Evolutionary conservation across 2,797 vertebrate species (phyloP).

Genomic region (Perodicticus potto): DNA sequence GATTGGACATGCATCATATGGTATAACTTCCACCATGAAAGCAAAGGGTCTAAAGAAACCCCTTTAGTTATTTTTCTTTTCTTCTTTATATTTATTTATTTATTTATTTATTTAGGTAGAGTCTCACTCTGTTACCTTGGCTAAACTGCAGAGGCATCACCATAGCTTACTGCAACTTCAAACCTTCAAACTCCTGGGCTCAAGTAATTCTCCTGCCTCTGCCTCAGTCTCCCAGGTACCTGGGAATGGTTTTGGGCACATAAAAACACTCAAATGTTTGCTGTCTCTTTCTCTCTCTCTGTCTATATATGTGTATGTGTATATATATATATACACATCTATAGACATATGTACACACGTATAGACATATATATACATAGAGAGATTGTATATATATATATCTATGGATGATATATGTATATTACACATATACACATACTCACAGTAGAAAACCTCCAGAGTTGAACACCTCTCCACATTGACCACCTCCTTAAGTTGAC

Average conservation of each 20-base stretch:
- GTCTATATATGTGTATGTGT: not conserved
- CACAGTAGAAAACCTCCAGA: too few species aligned
- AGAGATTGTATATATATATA: too few species aligned
- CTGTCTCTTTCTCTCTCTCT: too few species aligned
- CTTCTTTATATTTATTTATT: not conserved
- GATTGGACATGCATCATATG: accelerated
- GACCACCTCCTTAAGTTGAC: too few species aligned
- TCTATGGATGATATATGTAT: too few species aligned
- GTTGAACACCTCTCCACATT: too few species aligned
- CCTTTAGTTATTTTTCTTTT: not conserved
- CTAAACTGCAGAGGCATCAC: not conserved
- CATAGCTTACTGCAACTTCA: not conserved
- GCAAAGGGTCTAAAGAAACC: not conserved
- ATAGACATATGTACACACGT: too few species aligned
- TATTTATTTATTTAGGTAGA: not conserved
- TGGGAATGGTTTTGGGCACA: not conserved
- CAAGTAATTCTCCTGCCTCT: not conserved
- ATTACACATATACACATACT: too few species aligned
- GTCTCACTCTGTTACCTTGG: not conserved
- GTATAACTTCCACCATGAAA: not conserved
- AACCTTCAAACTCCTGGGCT: not conserved
- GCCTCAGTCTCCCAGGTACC: not conserved
- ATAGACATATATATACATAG: too few species aligned
- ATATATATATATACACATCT: not conserved
- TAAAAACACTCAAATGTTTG: not conserved